phyloP scores from a whole-genome alignment of 2,797 vertebrate species.

The Myotis planiceps region DNA sequence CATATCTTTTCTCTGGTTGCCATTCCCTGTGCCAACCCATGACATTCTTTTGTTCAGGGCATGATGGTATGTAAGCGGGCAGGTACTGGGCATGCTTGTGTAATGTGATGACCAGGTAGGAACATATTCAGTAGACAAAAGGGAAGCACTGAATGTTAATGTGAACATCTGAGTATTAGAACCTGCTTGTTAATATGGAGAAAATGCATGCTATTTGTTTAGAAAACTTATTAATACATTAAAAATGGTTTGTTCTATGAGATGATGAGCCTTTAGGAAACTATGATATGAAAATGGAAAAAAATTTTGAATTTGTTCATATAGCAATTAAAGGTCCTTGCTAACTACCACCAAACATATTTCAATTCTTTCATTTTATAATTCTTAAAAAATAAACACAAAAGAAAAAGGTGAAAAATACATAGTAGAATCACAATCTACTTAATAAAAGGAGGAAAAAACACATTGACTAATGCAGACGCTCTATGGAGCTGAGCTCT shows the following conservation, averaged over 20 bases:
- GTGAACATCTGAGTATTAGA: neutral
- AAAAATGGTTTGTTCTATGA: conserved; percentile 41
- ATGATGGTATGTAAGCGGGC: neutral
- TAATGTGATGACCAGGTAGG: neutral
- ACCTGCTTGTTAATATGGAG: neutral
- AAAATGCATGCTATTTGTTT: neutral
- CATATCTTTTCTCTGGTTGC: neutral
- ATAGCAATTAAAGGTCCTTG: conserved; percentile 29
- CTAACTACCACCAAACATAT: neutral
- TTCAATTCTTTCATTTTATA: conserved; percentile 23
- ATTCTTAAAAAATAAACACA: neutral
- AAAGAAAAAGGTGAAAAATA: conserved; percentile 16
- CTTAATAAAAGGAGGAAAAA: neutral
- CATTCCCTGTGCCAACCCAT: neutral
- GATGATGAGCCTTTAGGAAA: neutral
- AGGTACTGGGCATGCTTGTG: neutral
- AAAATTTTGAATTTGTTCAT: neutral
- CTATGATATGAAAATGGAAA: neutral
- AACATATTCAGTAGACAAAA: neutral
- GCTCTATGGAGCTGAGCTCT: neutral
- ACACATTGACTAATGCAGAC: neutral
- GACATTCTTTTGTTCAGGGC: neutral
- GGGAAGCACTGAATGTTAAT: neutral
- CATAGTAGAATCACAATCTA: neutral
- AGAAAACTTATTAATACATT: neutral